Evolutionary conservation across 2,113 vertebrate genomes (phyloP), one percentile per base, ranked within the genome.

Genomic region (Serinus canaria): DNA sequence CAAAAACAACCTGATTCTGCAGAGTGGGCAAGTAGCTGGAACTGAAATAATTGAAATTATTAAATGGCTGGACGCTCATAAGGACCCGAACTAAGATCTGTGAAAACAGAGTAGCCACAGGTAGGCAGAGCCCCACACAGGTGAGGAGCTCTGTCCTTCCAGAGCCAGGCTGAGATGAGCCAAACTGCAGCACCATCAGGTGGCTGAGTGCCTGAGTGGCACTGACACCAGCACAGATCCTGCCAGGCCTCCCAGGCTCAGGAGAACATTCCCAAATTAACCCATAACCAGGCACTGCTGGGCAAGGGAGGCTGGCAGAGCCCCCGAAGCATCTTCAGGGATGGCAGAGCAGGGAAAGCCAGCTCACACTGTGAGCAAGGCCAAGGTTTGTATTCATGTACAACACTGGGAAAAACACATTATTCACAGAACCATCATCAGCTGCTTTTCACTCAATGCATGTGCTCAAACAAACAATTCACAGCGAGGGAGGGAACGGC

Each of bases 101-200:
- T 6, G 90, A 43, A 50, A 15, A 16, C 9, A 62, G 11, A 82
- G 41, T 4, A 41, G 35, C 83, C 87, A 53, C 25, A 15, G 92
- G 44, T 6, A 23, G 1, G 2, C 0, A 14, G 64, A 86, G 87
- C 53, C 55, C 78, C 62, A 3, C 11, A 58, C 89, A 91, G 46
- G 63, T 85, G 53, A 83, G 66, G 13, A 66, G 82, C 78, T 47
- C 63, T 19, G 63, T 7, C 27, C 69, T 39, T 46, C 9, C 6
- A 12, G 25, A 73, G 23, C 4, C 3, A 85, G 53, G 11, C 70
- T 11, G 44, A 77, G 62, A 85, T 72, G 93, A 70, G 83, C 60
- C 92, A 94, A 96, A 92, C 83, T 88, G 94, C 92, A 97, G 91
- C 94, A 96, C 74, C 92, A 93, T 92, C 89, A 87, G 93, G 56